These are phyloP conservation scores for Sebastes taczanowskii DNA, from an alignment of 2,797 vertebrate species.

Conservation along the genomic window DNA sequence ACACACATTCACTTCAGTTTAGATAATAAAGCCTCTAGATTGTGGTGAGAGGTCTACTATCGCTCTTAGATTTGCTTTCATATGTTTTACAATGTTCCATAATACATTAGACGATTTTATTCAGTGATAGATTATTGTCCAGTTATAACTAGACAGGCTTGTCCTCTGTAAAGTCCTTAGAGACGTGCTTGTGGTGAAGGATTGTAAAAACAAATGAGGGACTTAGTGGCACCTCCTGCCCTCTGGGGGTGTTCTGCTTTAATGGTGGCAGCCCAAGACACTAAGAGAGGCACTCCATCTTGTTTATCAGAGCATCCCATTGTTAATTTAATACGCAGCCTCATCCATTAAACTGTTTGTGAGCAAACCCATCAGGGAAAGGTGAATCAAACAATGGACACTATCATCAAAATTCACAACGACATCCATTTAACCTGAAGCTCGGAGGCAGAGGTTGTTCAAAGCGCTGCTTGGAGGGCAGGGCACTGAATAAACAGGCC, in stretches of 20 bases:
- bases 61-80: neutral
- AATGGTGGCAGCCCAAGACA: neutral
- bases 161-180: neutral
- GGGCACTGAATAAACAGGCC: neutral
- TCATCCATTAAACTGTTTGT: conserved; percentile 1
- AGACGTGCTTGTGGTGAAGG: neutral
- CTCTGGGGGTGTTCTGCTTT: neutral
- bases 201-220: neutral
- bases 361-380: neutral
- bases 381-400: neutral
- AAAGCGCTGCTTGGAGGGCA: neutral
- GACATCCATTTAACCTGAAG: neutral
- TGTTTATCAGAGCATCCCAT: neutral
- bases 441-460: neutral
- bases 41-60: neutral
- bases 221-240: neutral
- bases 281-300: neutral
- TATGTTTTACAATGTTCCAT: neutral
- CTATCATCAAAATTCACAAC: conserved; percentile 11
- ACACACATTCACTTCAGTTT: neutral
- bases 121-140: neutral
- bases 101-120: neutral
- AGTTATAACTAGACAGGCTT: neutral
- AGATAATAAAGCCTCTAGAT: neutral
- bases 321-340: neutral